Evolutionary conservation across 2,888 invertebrate genomes (phyloP).

Genomic region (Notocelia uddmanniana): DNA sequence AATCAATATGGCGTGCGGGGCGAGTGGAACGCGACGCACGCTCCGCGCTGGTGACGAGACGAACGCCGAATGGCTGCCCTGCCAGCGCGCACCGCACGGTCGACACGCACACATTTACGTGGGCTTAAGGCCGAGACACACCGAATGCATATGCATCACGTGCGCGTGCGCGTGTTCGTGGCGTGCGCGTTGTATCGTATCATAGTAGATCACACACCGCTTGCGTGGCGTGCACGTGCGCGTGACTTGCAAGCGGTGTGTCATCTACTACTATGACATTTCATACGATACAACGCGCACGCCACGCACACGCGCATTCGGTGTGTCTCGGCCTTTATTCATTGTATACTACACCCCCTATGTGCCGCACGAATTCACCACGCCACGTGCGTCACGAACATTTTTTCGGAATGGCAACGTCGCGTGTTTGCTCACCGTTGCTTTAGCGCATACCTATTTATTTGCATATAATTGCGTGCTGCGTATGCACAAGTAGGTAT

Average conservation of each 20-base stretch:
- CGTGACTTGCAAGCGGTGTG: no score
- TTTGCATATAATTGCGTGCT: slow-evolving; percentile 6
- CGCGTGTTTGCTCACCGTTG: slow-evolving; percentile 17
- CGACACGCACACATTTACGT: slow-evolving; percentile 26
- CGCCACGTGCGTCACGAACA: slow-evolving; percentile 33
- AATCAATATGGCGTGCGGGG: not conserved
- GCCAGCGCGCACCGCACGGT: slow-evolving; percentile 16
- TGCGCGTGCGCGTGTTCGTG: no score
- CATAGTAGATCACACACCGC: no score
- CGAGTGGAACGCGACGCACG: slow-evolving; percentile 26
- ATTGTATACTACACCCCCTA: slow-evolving; percentile 18
- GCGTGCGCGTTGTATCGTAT: no score
- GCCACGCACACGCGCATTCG: no score
- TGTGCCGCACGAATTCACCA: slow-evolving; percentile 33
- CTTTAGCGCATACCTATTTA: slow-evolving; percentile 8
- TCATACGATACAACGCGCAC: no score
- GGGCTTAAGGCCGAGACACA: no score
- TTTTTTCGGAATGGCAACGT: slow-evolving; percentile 27
- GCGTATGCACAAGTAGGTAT: not conserved
- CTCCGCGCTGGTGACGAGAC: slow-evolving; percentile 19
- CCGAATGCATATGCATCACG: no score
- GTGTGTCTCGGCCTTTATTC: no score
- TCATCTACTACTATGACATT: no score
- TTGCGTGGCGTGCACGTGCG: no score
- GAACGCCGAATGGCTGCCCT: slow-evolving; percentile 29